A percentile compares a stretch with the other conserved stretches of the same genome.
Conservation (phyloP, 2,113 vertebrate genomes). For the Columba livia region DNA sequence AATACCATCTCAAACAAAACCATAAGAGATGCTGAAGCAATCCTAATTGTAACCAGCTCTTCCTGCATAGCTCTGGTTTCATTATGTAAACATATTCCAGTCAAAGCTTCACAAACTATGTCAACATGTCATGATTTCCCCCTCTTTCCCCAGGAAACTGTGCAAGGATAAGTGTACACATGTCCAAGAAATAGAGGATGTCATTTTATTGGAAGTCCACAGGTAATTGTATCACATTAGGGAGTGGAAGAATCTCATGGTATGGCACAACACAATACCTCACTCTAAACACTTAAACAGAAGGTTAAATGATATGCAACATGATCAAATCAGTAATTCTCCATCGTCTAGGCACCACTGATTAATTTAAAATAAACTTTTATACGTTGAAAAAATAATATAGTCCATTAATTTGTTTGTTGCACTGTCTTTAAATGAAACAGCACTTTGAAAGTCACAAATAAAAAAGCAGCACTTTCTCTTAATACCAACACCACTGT, state of each 20-base stretch:
- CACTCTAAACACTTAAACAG: slow-evolving; percentile 71
- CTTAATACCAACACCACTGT: slow-evolving; percentile 71
- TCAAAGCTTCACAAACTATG: neutral
- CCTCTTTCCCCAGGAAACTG: neutral
- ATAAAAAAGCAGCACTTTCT: slow-evolving; percentile 75
- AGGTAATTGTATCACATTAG: slow-evolving; percentile 79
- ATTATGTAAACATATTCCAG: neutral
- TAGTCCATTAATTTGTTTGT: slow-evolving; percentile 60
- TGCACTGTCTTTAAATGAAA: slow-evolving; percentile 68
- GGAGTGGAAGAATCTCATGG: slow-evolving; percentile 69
- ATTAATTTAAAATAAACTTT: slow-evolving; percentile 57
- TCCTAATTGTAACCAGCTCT: neutral
- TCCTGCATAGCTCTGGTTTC: neutral
- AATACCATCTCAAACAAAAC: neutral
- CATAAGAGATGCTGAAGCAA: neutral
- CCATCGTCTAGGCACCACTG: slow-evolving; percentile 55
- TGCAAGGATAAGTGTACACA: slow-evolving; percentile 65
- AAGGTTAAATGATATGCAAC: slow-evolving; percentile 77
- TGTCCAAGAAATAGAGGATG: slow-evolving; percentile 57
- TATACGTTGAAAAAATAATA: slow-evolving; percentile 62
- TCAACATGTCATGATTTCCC: neutral
- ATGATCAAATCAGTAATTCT: slow-evolving; percentile 71
- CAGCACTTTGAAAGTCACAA: slow-evolving; percentile 70
- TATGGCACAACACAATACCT: slow-evolving; percentile 78
- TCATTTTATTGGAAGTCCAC: slow-evolving; percentile 89